Evolutionary conservation across 2,797 vertebrate genomes (phyloP), one percentile per base, ranked within the genome.

Genomic region (Sebastes paucispinis): DNA sequence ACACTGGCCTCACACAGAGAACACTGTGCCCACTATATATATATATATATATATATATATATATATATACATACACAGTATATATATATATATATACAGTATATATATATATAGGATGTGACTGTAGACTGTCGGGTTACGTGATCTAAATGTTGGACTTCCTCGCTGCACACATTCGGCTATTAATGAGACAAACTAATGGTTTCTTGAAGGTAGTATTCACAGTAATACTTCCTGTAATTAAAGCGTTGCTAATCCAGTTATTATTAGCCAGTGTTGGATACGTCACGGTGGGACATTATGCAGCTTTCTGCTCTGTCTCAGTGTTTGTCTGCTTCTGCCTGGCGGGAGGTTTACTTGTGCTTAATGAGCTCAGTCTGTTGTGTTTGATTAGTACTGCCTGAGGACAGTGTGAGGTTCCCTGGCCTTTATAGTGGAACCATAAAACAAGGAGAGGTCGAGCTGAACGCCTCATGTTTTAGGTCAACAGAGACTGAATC

Each of bases 311-410:
- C 7, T 74, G 69, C 69, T 22, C 64, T 27, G 10, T n/a, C 20
- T 83, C 22, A 43, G 9, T 1, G 32, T 36, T 27, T 0, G 39
- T 20, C 31, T 27, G 36, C 64, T 22, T 64, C 50, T 43, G 81
- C n/a, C 18, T 43, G 82, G 16, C 18, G 12, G 63, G 36, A 2
- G 10, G 18, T 9, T 55, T 4, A 2, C 72, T 36, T 11, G 7
- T 2, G 20, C 57, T 62, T 34, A 67, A 77, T 64, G 71, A 75
- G 70, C 59, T 69, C 69, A 39, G 80, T 64, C 74, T 4, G 14
- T 63, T 69, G 79, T 60, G 80, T 79, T 77, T 81, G 82, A 87
- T 83, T 72, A 69, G 80, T 50, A 5, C 31, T 2, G 75, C 80
- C 78, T 27, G 59, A 55, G 77, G 77, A 6, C 64, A 4, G 32